Conservation (phyloP, 2,888 invertebrate species). For the Plebejus melissa region DNA sequence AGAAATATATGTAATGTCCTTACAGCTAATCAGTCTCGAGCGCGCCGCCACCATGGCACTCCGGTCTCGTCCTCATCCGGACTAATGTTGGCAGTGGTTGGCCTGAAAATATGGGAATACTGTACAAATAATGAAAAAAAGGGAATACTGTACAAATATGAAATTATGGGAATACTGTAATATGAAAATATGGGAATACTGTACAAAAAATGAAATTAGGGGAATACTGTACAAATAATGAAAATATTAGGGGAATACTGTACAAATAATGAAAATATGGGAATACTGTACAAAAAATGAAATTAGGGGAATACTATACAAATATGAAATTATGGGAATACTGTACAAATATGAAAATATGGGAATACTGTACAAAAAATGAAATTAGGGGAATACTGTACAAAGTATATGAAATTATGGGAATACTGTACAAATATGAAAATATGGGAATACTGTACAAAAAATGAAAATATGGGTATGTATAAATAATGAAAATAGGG, state of each 20-base stretch:
- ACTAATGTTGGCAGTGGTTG: slow-evolving; percentile 52
- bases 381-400: slow-evolving; percentile 29
- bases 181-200: too few relatives aligned
- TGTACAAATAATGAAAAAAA: not conserved
- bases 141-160: too few relatives aligned
- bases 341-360: slow-evolving; percentile 37
- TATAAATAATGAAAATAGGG: slow-evolving; percentile 37
- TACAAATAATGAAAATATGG: slow-evolving; percentile 37
- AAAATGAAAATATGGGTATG: too few relatives aligned
- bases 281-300: slow-evolving; percentile 36
- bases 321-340: slow-evolving; percentile 37
- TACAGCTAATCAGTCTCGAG: slow-evolving; percentile 62
- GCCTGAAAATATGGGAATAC: slow-evolving; percentile 44
- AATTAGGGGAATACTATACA: not conserved
- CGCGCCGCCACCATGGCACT: slow-evolving; percentile 74
- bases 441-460: not conserved
- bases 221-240: too few relatives aligned
- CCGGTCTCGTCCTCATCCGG: slow-evolving; percentile 66
- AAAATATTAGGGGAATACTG: not conserved
- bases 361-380: slow-evolving; percentile 34
- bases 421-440: slow-evolving; percentile 36
- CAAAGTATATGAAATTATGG: slow-evolving; percentile 36
- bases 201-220: too few relatives aligned
- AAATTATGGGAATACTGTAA: too few relatives aligned
- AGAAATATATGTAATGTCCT: slow-evolving; percentile 29